A percentile compares a stretch with the other conserved stretches of the same genome.
These are phyloP conservation scores for Rhyacophila evoluta DNA, from an alignment of 2,888 invertebrate species.

Conservation along the genomic window DNA sequence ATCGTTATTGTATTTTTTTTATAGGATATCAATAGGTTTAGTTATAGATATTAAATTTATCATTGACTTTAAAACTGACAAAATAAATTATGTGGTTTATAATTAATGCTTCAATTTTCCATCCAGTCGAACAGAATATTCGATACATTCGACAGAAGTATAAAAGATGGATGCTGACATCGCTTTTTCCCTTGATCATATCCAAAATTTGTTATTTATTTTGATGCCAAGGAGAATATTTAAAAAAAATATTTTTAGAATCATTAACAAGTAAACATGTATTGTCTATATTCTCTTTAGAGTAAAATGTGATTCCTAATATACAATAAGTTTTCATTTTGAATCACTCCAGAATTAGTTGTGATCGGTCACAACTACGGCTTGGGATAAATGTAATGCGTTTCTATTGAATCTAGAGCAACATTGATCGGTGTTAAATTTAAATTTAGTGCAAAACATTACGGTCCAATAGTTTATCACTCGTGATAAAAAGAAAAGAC, in stretches of 20 bases:
- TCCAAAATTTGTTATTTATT: neutral
- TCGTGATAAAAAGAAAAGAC: neutral
- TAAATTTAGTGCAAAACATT: neutral
- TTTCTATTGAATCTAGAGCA: neutral
- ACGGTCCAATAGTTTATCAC: conserved; percentile 33
- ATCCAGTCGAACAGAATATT: neutral
- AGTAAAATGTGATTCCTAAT: conserved; percentile 50
- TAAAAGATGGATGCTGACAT: too few species aligned
- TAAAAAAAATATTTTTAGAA: conserved; percentile 7
- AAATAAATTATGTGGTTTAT: too few species aligned
- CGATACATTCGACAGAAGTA: neutral
- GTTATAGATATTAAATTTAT: neutral
- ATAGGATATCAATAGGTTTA: neutral
- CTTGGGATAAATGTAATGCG: conserved; percentile 26
- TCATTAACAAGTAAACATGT: conserved; percentile 10
- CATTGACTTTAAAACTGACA: neutral
- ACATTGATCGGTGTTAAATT: neutral
- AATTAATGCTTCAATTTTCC: neutral
- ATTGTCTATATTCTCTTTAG: conserved; percentile 31
- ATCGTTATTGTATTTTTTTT: neutral
- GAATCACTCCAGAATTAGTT: conserved; percentile 17
- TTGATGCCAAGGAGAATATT: conserved; percentile 2
- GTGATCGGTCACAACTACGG: conserved; percentile 17
- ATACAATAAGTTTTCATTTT: conserved; percentile 38
- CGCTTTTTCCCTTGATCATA: neutral